Evolutionary conservation across 2,113 vertebrate species (phyloP), one percentile per base, ranked within the genome.

Genomic region (Actenoides lindsayi): DNA sequence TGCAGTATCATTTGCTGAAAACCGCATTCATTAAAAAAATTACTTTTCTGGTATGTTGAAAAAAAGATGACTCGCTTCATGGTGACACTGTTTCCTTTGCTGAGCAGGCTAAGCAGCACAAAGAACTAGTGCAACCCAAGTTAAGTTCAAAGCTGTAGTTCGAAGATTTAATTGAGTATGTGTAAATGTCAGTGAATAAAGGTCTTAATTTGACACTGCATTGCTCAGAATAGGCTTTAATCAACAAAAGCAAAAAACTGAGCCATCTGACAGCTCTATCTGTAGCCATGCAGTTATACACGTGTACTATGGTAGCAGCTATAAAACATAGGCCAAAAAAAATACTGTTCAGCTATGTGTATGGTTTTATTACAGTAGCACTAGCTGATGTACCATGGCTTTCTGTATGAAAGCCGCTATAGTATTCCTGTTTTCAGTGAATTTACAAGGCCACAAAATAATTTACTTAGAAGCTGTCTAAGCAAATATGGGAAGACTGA

Each of bases 211-310:
- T 53, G 76, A 53, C 94, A 84, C 27, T 15, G 30, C 75, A 65
- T 88, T 78, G 67, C 80, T 71, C 65, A 74, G 76, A 68, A 92
- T 94, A 75, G 84, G 57, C 37, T 93, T 94, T 83, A 82, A 93
- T 78, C n/a, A 75, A 83, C n/a, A 73, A 11, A 31, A 53, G n/a
- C 25, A 87, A 85, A 89, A 81, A 62, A 15, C 19, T 41, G 62
- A 94, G 39, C 56, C 12, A 24, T 80, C 46, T 77, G 57, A 87
- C 6, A 19, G 67, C 23, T 78, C 90, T 54, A 81, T 80, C 14
- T 67, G 33, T 85, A 44, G 48, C 54, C 4, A 4, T 25, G 56
- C 21, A 41, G 54, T 73, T 63, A 83, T 0, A 3, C 31, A 54
- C 11, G 2, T 42, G 19, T 56, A 42, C 35, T 31, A 8, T 53